A percentile compares a stretch with the other conserved stretches of the same genome.
Evolutionary conservation across 2,113 vertebrate genomes (phyloP).

Genomic region (Aptenodytes patagonicus): DNA sequence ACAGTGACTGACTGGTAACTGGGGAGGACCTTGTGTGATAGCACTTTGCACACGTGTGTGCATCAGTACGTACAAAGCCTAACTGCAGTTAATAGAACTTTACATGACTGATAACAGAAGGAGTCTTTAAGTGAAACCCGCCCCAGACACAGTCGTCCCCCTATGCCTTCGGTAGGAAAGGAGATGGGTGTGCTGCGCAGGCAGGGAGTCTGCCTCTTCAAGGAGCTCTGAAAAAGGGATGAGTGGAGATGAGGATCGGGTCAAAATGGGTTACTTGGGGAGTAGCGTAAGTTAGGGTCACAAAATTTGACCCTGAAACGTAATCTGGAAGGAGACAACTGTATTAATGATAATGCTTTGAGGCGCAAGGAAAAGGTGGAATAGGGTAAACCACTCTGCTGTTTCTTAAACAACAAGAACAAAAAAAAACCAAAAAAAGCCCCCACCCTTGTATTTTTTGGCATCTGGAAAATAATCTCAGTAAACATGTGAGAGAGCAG

Average conservation of each 20-base stretch:
- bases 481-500: not conserved
- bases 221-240: not conserved
- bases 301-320: not conserved
- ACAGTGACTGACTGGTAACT: not conserved
- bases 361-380: not conserved
- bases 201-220: not conserved
- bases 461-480: too few relatives aligned
- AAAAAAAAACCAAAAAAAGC: too few relatives aligned
- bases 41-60: fast-evolving
- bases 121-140: not conserved
- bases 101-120: not conserved
- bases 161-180: not conserved
- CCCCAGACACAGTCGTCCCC: not conserved
- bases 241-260: not conserved
- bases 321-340: not conserved
- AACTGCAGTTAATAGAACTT: not conserved
- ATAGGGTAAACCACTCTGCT: not conserved
- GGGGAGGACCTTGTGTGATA: not conserved
- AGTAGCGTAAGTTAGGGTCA: fast-evolving
- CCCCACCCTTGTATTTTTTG: not conserved
- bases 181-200: fast-evolving
- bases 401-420: not conserved
- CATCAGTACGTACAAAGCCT: not conserved
- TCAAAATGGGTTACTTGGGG: not conserved
- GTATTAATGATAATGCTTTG: not conserved